Base-by-base conservation (phyloP, 2,888 invertebrate species). In the Spodoptera littoralis region DNA sequence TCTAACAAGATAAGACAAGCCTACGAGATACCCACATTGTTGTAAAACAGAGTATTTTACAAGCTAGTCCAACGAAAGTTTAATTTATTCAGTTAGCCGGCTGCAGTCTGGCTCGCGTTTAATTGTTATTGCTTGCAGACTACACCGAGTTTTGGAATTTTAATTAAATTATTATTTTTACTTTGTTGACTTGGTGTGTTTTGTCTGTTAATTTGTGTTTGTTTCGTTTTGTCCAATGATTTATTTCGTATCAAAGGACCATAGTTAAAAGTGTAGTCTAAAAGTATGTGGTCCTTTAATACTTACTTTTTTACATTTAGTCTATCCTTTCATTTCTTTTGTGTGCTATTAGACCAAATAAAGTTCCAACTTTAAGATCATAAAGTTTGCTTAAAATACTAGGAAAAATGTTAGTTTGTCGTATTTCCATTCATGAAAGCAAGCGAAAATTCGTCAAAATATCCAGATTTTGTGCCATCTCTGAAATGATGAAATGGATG, bases 101-200 rank as follows among this genome's bases (percentile, higher is more conserved):
- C 64, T 75, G 76, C 76, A 72, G 70, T 64, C 70, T 72, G 64
- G 60, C 64, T 69, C 43, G 45, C 53, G 27, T 70, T 75, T 72
- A 75, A 70, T 72, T 72, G 57, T 72, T 72, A 72, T 75, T 75
- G 56, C 71, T 54, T 36, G 58, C 70, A 75, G 76, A 60, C 59
- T 54, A 75, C 56, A 69, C 45, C 11, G 57, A 53, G 53, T 70
- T 75, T 60, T 64, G 71, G 53, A 75, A 60, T 64, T 72, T 72
- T 72, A 72, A 72, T 72, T 70, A 72, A 72, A 75, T 60, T 75
- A 75, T 63, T 75, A 75, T 64, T 70, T 74, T 72, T 70, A 75
- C 56, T 64, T 64, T 43, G 45, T 4, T 44, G 44, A 45, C 54
- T 36, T 48, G 18, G 11, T 55, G 43, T 46, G n/a, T 48, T 11